These are phyloP conservation scores for Ectobius pallidus DNA, from an alignment of 2,888 invertebrate genomes.

Conservation along the genomic window DNA sequence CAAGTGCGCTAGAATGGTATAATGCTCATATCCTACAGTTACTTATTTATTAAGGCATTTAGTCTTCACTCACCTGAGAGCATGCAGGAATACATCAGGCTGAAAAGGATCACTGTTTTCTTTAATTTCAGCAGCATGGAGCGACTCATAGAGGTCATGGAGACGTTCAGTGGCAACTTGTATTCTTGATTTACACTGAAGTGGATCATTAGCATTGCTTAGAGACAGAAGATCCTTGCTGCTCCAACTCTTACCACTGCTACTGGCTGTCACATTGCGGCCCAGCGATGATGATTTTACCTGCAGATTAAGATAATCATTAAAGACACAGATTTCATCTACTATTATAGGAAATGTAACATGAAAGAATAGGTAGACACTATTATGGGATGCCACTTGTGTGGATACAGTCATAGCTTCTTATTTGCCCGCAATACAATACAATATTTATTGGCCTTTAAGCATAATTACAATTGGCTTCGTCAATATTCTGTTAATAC, in stretches of 20 bases:
- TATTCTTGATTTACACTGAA: slow-evolving; percentile 48
- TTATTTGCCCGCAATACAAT: too few species aligned
- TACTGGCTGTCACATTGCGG: slow-evolving; percentile 72
- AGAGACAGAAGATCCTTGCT: slow-evolving; percentile 76
- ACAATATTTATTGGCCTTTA: too few species aligned
- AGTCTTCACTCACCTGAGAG: slow-evolving; percentile 79
- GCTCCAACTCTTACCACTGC: slow-evolving; percentile 74
- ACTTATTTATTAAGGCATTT: too few species aligned
- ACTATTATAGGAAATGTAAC: too few species aligned
- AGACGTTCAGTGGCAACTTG: slow-evolving; percentile 82
- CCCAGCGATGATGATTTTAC: slow-evolving; percentile 75
- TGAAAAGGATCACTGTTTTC: slow-evolving; percentile 80
- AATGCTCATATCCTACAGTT: too few species aligned
- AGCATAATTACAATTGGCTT: too few species aligned
- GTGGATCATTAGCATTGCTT: slow-evolving; percentile 18
- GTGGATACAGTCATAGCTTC: too few species aligned
- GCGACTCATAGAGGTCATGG: slow-evolving; percentile 78
- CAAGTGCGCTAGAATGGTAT: too few species aligned
- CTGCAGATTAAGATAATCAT: slow-evolving; percentile 49
- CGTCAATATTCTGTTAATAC: too few species aligned
- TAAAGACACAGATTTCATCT: neutral
- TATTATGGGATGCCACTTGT: too few species aligned
- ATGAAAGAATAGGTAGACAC: too few species aligned
- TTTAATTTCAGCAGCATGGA: slow-evolving; percentile 75
- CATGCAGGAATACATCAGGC: slow-evolving; percentile 79